Evolutionary conservation across 64 coral and sea anemone species (phyloP).

Genomic region (Actinia equina): DNA sequence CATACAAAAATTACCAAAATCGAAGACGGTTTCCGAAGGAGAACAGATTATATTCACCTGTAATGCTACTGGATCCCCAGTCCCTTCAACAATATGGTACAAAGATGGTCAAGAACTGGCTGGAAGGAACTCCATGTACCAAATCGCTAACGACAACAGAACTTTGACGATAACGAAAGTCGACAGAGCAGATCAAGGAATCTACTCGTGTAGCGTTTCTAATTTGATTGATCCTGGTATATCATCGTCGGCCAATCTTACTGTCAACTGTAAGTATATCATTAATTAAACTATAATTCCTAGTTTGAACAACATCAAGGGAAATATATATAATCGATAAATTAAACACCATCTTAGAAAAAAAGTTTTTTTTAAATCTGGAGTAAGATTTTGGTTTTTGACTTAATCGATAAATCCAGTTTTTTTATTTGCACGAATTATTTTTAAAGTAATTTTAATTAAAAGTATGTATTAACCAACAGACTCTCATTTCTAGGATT

Average conservation of each 20-base stretch:
- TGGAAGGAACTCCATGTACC: not conserved
- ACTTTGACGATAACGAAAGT: not conserved
- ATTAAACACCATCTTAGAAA: not conserved
- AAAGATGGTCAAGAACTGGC: not conserved
- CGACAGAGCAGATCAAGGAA: not conserved
- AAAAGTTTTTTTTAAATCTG: no score
- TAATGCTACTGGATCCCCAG: not conserved
- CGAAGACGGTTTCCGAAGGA: not conserved
- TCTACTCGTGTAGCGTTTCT: not conserved
- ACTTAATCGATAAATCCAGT: no score
- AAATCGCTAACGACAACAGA: not conserved
- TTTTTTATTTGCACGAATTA: no score
- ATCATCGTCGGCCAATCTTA: not conserved
- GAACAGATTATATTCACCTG: not conserved
- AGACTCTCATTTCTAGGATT: no score
- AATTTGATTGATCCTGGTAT: not conserved
- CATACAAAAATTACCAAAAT: not conserved
- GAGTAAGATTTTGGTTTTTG: no score
- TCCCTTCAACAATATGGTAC: not conserved
- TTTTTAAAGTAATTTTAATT: no score
- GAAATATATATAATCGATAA: not conserved
- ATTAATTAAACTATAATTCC: no score
- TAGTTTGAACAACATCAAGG: not conserved
- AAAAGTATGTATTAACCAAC: no score
- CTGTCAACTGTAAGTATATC: not conserved